phyloP scores from a whole-genome alignment of 2,797 vertebrate genomes.

The Sus cebifrons region DNA sequence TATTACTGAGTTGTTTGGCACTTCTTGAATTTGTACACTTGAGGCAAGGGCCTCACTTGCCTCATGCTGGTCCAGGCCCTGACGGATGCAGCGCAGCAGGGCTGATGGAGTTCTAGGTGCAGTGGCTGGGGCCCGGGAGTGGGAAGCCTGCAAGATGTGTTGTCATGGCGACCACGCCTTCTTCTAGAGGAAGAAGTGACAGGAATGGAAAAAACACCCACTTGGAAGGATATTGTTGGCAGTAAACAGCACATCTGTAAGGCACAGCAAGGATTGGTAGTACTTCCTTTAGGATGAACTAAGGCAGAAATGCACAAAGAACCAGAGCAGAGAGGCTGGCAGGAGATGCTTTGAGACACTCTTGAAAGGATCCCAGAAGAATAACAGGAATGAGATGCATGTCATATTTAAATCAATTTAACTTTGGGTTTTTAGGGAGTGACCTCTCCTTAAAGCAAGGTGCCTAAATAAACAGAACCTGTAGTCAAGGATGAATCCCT shows the following conservation, averaged over 20 bases:
- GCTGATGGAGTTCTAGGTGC: not conserved
- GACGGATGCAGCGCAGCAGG: not conserved
- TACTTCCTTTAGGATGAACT: not conserved
- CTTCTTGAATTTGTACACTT: not conserved
- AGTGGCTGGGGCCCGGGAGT: not conserved
- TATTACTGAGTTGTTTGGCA: not conserved
- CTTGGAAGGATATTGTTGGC: not conserved
- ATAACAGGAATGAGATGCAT: not conserved
- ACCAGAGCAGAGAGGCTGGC: not conserved
- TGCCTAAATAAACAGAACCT: not conserved
- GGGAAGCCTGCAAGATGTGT: not conserved
- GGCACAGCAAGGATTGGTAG: not conserved
- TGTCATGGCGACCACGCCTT: not conserved
- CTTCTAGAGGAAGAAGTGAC: not conserved
- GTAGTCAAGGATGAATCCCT: not conserved
- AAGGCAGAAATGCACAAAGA: not conserved
- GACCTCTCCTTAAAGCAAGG: not conserved
- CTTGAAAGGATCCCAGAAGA: not conserved
- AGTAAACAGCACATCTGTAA: not conserved
- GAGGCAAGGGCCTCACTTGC: not conserved
- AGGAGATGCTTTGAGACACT: not conserved
- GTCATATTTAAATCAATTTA: not conserved
- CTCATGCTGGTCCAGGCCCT: no score
- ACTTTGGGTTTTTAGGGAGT: not conserved
- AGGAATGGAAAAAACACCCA: not conserved